These are phyloP conservation scores for Meriones unguiculatus DNA, from an alignment of 2,113 vertebrate genomes.

Conservation along the genomic window DNA sequence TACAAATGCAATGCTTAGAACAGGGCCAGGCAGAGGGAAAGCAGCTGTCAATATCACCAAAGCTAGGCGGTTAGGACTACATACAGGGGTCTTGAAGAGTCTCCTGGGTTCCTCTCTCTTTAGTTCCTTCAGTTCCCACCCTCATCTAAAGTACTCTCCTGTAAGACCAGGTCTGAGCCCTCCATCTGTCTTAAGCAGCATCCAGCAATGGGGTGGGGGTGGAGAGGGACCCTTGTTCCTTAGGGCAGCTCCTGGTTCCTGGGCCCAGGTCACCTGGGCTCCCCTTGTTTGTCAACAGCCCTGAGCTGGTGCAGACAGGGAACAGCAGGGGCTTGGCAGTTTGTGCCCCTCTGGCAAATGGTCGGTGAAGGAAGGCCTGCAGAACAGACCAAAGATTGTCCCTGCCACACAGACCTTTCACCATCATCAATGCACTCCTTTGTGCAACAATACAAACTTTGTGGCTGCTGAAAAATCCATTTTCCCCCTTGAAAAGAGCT, in stretches of 20 bases:
- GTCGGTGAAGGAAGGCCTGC: not conserved
- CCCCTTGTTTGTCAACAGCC: slow-evolving; percentile 62
- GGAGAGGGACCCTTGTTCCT: not conserved
- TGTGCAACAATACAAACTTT: slow-evolving; percentile 90
- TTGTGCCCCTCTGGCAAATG: slow-evolving; percentile 78
- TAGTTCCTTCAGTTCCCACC: not conserved
- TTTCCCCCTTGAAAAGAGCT: slow-evolving; percentile 86
- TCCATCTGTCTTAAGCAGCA: not conserved
- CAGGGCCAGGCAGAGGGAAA: not conserved
- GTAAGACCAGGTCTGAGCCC: fast-evolving
- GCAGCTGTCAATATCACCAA: no score
- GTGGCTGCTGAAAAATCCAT: slow-evolving; percentile 88
- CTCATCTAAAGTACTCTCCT: not conserved
- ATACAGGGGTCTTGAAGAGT: not conserved
- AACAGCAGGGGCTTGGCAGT: slow-evolving; percentile 65
- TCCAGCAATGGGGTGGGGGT: not conserved
- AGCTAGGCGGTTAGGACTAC: not conserved
- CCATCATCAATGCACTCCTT: slow-evolving; percentile 89
- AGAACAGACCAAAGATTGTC: slow-evolving; percentile 89
- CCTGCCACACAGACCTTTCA: slow-evolving; percentile 74
- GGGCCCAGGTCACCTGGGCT: not conserved
- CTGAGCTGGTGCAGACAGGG: not conserved
- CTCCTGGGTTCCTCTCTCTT: not conserved
- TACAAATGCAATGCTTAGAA: not conserved
- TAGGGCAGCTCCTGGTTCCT: not conserved